phyloP scores from a whole-genome alignment of 2,797 vertebrate species.

The Leptatherina wallacei region DNA sequence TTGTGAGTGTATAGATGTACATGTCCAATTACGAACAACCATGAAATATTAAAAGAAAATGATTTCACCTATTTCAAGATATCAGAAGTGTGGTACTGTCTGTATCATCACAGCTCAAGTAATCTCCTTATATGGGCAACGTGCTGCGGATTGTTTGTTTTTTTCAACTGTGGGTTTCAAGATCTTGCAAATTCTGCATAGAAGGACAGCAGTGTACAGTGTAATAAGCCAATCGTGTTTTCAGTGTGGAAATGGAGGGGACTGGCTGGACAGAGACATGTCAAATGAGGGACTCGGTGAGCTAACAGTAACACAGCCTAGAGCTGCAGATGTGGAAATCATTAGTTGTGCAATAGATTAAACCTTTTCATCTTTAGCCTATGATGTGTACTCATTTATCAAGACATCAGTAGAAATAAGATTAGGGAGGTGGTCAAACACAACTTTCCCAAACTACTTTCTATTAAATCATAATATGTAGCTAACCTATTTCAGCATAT shows the following conservation, averaged over 20 bases:
- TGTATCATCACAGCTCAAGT: slow-evolving; percentile 14
- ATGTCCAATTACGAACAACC: not conserved
- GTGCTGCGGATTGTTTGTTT: not conserved
- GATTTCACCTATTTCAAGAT: slow-evolving; percentile 4
- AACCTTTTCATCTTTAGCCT: too few species aligned
- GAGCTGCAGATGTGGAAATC: too few species aligned
- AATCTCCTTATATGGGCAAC: not conserved
- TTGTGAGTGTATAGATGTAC: slow-evolving; percentile 3
- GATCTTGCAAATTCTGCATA: not conserved
- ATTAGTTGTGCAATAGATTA: too few species aligned
- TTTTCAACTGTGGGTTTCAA: not conserved
- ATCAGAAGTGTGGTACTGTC: not conserved
- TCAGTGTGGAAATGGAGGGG: not conserved
- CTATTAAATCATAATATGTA: too few species aligned
- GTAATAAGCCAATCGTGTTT: not conserved
- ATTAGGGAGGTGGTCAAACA: too few species aligned
- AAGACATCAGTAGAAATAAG: too few species aligned
- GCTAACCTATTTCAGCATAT: too few species aligned
- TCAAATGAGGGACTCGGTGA: not conserved
- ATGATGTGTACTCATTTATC: too few species aligned
- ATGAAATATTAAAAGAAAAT: not conserved
- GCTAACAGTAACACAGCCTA: not conserved
- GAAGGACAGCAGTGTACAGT: not conserved
- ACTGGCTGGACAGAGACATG: not conserved
- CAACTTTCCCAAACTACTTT: too few species aligned